Percentiles rank a stretch among this genome's conserved stretches.
Conservation (phyloP, 2,888 invertebrate species). For the Scaeva pyrastri region DNA sequence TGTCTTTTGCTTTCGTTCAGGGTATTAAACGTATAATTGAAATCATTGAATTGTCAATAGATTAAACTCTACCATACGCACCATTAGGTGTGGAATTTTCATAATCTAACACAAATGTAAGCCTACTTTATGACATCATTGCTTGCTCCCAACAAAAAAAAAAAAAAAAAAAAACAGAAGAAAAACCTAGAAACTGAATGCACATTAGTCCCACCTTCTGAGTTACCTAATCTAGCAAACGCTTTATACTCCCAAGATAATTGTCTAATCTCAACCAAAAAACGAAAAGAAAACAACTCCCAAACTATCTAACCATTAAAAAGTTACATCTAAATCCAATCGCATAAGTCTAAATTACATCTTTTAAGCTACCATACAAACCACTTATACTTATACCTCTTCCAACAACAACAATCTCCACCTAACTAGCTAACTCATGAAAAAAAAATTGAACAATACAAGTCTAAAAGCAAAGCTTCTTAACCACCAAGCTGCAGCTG, state of each 20-base stretch:
- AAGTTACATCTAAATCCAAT: constrained; percentile 21
- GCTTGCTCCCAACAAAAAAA: not conserved
- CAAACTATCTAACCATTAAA: not conserved
- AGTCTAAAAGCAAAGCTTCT: not conserved
- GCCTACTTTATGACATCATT: not conserved
- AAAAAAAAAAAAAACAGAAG: too few species aligned
- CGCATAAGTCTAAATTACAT: constrained; percentile 26
- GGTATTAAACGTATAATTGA: too few species aligned
- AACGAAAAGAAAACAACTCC: not conserved
- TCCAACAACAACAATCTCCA: not conserved
- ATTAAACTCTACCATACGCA: too few species aligned
- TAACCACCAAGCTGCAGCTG: not conserved
- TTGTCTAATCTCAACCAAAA: constrained; percentile 10
- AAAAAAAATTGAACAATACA: constrained; percentile 11
- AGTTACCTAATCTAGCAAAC: not conserved
- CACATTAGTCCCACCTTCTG: not conserved
- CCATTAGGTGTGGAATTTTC: not conserved
- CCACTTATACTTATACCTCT: constrained; percentile 7
- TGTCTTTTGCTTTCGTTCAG: too few species aligned
- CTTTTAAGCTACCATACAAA: not conserved
- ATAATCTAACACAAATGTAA: not conserved
- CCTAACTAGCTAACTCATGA: constrained; percentile 20
- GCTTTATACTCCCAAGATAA: constrained; percentile 3
- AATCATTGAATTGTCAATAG: too few species aligned
- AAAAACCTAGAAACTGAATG: too few species aligned